Conservation (phyloP, 2,888 invertebrate species). For the Laspeyria flexula region DNA sequence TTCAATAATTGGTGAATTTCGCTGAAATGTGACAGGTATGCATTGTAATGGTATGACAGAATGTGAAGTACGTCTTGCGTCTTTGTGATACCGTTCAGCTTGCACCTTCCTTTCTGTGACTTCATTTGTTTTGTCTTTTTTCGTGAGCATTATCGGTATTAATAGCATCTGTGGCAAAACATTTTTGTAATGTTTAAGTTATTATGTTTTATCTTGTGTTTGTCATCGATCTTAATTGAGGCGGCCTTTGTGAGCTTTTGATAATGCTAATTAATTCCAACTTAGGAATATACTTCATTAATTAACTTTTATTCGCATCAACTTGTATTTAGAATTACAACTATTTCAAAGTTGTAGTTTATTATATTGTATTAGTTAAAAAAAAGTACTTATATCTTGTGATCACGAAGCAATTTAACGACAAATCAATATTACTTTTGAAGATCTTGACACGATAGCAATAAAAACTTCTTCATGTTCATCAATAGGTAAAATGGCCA, state of each 20-base stretch:
- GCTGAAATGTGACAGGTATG: slow-evolving; percentile 25
- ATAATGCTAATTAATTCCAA: not conserved
- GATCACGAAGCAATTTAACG: slow-evolving; percentile 6
- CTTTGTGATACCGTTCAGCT: slow-evolving; percentile 24
- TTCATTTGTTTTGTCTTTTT: slow-evolving; percentile 21
- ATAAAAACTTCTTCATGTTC: slow-evolving; percentile 5
- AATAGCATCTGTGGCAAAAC: not conserved
- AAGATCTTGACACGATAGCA: slow-evolving; percentile 5
- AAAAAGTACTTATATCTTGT: no score
- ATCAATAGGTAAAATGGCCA: slow-evolving; percentile 2
- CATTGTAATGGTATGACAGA: slow-evolving; percentile 17
- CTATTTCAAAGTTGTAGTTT: no score
- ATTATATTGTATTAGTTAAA: no score
- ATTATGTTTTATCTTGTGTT: no score
- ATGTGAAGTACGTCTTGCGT: slow-evolving; percentile 24
- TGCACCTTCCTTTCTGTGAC: slow-evolving; percentile 35
- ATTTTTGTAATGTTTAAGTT: no score
- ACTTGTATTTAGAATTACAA: no score
- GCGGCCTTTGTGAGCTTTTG: not conserved
- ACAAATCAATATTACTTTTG: slow-evolving; percentile 10
- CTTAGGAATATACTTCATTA: not conserved
- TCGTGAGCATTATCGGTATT: not conserved
- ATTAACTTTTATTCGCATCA: no score
- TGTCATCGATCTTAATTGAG: not conserved
- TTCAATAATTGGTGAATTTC: slow-evolving; percentile 39